Percentiles rank a stretch among this genome's conserved stretches.
Conservation (phyloP, 2,113 vertebrate species). For the Mus pahari region DNA sequence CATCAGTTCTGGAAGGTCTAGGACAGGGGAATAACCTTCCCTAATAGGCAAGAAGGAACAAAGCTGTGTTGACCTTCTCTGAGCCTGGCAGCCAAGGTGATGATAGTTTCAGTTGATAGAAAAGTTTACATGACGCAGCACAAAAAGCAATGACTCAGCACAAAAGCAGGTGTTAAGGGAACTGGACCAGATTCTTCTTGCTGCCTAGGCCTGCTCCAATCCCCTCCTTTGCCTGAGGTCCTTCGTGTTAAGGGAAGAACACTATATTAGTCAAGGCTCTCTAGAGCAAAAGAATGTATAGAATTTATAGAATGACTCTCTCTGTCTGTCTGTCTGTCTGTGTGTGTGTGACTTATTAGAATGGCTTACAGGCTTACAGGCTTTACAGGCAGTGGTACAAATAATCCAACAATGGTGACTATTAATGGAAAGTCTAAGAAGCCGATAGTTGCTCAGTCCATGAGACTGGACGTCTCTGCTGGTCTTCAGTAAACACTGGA, state of each 20-base stretch:
- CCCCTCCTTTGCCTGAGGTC: background rate
- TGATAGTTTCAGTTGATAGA: background rate
- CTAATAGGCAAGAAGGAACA: background rate
- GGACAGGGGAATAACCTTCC: background rate
- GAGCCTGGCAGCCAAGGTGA: background rate
- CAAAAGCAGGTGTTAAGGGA: background rate
- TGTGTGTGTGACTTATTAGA: background rate
- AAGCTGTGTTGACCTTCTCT: background rate
- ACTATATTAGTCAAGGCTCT: background rate
- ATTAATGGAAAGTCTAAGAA: background rate
- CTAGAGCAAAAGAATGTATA: background rate
- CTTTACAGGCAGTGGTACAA: background rate
- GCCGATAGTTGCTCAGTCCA: background rate
- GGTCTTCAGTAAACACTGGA: background rate
- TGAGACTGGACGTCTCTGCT: background rate
- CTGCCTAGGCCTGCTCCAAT: background rate
- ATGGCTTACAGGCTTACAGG: background rate
- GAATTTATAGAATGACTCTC: background rate
- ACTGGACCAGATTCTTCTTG: background rate
- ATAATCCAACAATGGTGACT: background rate
- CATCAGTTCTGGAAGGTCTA: slow-evolving; percentile 82
- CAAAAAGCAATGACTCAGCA: slow-evolving; percentile 18
- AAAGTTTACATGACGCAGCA: background rate
- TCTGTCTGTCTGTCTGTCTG: background rate
- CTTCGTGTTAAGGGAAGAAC: background rate